Percentiles rank a stretch among this genome's conserved stretches.
Evolutionary conservation across 2,113 vertebrate species (phyloP).

Genomic region (Myrmophylax atrothorax): DNA sequence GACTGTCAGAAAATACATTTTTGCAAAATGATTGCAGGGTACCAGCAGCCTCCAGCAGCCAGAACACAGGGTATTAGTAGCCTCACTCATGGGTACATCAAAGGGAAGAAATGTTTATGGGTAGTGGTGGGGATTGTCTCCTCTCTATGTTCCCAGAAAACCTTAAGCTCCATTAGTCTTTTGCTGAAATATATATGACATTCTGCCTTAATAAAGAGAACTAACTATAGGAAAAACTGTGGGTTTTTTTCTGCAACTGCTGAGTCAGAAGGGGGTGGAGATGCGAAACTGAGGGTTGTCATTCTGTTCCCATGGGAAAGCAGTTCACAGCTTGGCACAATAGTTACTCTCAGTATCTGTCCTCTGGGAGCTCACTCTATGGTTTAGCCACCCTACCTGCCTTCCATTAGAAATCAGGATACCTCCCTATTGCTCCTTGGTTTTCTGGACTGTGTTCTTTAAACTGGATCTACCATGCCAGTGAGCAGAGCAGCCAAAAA

Average conservation of each 20-base stretch:
- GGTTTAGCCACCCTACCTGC: background rate
- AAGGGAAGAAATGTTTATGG: background rate
- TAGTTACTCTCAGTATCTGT: background rate
- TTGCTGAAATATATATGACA: background rate
- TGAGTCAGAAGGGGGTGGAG: constrained; percentile 22
- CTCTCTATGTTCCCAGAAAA: background rate
- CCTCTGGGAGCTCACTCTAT: background rate
- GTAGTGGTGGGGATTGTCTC: background rate
- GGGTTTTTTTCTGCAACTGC: background rate
- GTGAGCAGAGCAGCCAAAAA: background rate
- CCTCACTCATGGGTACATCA: background rate
- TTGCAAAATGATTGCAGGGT: background rate
- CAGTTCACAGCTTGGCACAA: background rate
- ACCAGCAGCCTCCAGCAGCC: background rate
- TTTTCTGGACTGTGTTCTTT: background rate
- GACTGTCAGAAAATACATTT: background rate
- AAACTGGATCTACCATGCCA: background rate
- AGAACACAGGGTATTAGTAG: accelerated
- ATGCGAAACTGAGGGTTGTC: background rate
- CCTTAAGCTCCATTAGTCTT: background rate
- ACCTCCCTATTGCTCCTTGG: background rate
- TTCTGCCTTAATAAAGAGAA: background rate
- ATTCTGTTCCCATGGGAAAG: background rate
- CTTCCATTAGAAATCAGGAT: background rate
- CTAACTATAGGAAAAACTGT: background rate